These are phyloP conservation scores for Netelia fuscicornis DNA, from an alignment of 2,888 invertebrate genomes.

Conservation along the genomic window DNA sequence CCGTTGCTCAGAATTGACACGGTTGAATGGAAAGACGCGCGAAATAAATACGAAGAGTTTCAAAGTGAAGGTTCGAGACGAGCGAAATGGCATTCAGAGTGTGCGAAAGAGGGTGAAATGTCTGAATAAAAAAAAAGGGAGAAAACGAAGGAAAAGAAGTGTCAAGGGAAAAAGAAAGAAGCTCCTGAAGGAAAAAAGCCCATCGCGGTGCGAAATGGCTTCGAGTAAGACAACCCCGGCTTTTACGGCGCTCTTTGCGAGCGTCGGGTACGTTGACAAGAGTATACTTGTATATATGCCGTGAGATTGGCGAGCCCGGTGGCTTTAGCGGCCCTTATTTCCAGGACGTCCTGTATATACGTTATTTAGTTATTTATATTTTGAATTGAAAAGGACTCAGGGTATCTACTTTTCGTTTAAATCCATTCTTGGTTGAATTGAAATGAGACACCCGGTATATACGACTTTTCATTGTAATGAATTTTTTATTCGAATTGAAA, in stretches of 20 bases:
- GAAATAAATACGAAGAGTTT: conserved; percentile 29
- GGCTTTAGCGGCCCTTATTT: too few species aligned
- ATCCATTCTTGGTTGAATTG: too few species aligned
- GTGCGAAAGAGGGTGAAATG: conserved; percentile 41
- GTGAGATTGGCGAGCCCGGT: too few species aligned
- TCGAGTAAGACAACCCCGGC: conserved; percentile 58
- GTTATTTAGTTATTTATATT: too few species aligned
- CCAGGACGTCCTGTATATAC: too few species aligned
- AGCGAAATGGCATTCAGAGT: neutral
- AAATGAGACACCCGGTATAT: too few species aligned
- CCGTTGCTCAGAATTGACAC: conserved; percentile 33
- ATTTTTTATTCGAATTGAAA: too few species aligned
- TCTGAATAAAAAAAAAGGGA: conserved; percentile 36
- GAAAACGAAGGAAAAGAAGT: conserved; percentile 22
- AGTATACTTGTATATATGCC: too few species aligned
- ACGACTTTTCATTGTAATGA: too few species aligned
- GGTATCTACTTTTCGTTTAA: too few species aligned
- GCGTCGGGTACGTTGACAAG: conserved; percentile 23
- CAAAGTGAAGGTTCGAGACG: conserved; percentile 27
- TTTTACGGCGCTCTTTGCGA: conserved; percentile 41
- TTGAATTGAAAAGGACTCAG: too few species aligned
- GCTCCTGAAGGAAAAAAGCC: conserved; percentile 1
- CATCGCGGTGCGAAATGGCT: conserved; percentile 46
- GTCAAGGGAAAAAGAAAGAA: conserved; percentile 11
- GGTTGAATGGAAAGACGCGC: conserved; percentile 40